phyloP scores from a whole-genome alignment of 2,113 vertebrate species.

The Tachysurus vachellii region DNA sequence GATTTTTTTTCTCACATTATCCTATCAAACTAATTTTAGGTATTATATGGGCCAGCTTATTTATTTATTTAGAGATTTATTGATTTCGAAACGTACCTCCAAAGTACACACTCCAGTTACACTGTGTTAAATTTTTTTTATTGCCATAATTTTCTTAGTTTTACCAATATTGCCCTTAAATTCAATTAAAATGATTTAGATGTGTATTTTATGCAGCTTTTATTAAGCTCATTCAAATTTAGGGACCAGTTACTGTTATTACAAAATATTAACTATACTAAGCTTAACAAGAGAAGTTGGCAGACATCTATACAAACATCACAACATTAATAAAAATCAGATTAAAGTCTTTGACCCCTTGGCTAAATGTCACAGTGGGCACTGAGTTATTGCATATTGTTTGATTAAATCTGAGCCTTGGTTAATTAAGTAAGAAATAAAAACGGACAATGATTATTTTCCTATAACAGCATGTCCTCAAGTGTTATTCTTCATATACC shows the following conservation, averaged over 20 bases:
- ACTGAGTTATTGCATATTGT: neutral
- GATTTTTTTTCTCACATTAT: neutral
- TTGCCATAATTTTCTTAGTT: neutral
- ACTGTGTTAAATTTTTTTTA: neutral
- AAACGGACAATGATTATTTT: neutral
- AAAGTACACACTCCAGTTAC: slow-evolving; percentile 4
- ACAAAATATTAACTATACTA: neutral
- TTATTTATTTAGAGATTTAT: slow-evolving; percentile 5
- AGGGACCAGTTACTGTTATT: neutral
- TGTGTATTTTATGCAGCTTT: neutral
- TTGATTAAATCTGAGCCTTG: neutral
- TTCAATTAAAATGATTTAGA: neutral
- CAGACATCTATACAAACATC: neutral
- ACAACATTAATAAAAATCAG: neutral
- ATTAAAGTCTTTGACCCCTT: neutral
- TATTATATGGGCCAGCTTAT: neutral
- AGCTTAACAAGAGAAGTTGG: neutral
- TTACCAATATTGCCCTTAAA: neutral
- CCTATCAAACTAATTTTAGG: neutral
- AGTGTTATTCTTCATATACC: neutral
- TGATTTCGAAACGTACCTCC: neutral
- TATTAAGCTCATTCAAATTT: no score
- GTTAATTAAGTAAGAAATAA: neutral
- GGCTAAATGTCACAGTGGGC: neutral
- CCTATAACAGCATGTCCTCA: neutral